Percentiles rank a stretch among this genome's conserved stretches.
Conservation (phyloP, 2,113 vertebrate species). For the Xiphophorus hellerii region DNA sequence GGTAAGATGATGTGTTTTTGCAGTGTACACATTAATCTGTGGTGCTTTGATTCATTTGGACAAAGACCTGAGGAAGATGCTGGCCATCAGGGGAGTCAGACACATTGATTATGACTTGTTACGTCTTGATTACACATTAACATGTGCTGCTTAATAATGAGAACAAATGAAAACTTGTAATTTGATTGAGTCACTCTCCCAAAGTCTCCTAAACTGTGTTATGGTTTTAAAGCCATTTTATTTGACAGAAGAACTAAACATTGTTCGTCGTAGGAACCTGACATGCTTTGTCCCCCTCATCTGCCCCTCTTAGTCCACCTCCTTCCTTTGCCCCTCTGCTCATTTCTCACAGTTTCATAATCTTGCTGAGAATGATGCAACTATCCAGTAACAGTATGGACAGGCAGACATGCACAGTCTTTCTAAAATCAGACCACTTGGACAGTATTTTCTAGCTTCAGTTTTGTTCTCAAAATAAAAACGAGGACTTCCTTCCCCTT, state of each 20-base stretch:
- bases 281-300: slow-evolving; percentile 15
- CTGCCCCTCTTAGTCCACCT: not conserved
- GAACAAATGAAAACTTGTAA: slow-evolving; percentile 12
- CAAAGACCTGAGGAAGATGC: not conserved
- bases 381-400: slow-evolving; percentile 64
- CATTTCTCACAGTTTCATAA: slow-evolving; percentile 67
- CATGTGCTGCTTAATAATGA: slow-evolving; percentile 9
- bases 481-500: not conserved
- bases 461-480: slow-evolving; percentile 25
- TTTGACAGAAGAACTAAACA: slow-evolving; percentile 30
- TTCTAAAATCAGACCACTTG: slow-evolving; percentile 12
- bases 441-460: slow-evolving; percentile 14
- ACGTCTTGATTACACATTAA: slow-evolving; percentile 23
- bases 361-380: slow-evolving; percentile 72
- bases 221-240: slow-evolving; percentile 10
- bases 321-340: slow-evolving; percentile 11
- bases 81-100: slow-evolving; percentile 15
- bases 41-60: not conserved
- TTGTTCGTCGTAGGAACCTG: slow-evolving; percentile 25
- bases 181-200: slow-evolving; percentile 20
- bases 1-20: too few species aligned
- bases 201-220: slow-evolving; percentile 7
- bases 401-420: slow-evolving; percentile 5
- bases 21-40: not conserved
- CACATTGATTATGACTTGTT: slow-evolving; percentile 11